Percentiles rank a stretch among this genome's conserved stretches.
Conservation (phyloP, 2,797 vertebrate species). For the Danio albolineatus region DNA sequence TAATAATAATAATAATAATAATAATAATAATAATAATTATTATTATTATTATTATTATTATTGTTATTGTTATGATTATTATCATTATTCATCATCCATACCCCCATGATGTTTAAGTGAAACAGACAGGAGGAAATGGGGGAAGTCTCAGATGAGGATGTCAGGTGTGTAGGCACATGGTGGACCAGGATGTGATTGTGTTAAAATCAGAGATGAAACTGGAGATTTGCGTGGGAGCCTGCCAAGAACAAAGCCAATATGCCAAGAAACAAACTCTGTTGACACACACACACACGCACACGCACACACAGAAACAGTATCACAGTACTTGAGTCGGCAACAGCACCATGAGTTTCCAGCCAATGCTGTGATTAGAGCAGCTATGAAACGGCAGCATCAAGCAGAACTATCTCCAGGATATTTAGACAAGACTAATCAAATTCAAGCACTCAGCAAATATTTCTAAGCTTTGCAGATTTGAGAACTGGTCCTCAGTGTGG, state of each 20-base stretch:
- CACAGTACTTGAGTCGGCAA: constrained; percentile 15
- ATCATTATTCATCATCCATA: too few species aligned
- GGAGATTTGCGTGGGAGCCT: constrained; percentile 44
- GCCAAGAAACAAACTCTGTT: constrained; percentile 10
- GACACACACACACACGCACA: not conserved
- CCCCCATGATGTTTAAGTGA: not conserved
- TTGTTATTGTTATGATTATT: too few species aligned
- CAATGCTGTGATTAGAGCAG: constrained; percentile 7
- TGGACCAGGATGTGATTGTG: constrained; percentile 24
- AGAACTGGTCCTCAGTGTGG: constrained; percentile 5
- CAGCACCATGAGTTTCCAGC: constrained; percentile 5
- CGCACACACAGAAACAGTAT: not conserved
- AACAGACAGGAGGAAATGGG: not conserved
- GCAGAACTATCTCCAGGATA: not conserved
- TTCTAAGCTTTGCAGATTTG: constrained; percentile 9
- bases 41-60: not conserved
- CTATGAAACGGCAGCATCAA: not conserved
- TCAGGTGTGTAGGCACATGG: constrained; percentile 45
- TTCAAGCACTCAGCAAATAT: constrained; percentile 24
- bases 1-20: too few species aligned
- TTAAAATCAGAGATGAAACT: constrained; percentile 50
- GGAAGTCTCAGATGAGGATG: constrained; percentile 4
- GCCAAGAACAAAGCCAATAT: constrained; percentile 45
- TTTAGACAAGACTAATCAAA: constrained; percentile 27
- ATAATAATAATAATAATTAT: not conserved